These are phyloP conservation scores for Passer montanus DNA, from an alignment of 2,113 vertebrate genomes.

Conservation along the genomic window DNA sequence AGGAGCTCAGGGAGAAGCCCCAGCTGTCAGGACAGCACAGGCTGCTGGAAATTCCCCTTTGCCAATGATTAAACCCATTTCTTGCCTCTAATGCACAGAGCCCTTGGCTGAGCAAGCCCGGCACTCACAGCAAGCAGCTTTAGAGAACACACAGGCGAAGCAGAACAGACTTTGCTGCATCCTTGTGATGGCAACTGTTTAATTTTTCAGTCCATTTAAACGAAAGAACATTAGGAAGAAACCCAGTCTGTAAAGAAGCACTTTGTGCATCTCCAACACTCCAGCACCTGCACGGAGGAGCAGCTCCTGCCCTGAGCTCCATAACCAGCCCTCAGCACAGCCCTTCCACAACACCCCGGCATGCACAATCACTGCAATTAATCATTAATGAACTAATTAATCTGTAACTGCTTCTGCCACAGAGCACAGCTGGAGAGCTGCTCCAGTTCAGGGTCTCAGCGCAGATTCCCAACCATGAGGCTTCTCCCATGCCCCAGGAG, in stretches of 20 bases:
- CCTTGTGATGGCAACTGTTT: not conserved
- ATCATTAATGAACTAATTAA: not conserved
- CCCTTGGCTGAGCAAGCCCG: accelerated
- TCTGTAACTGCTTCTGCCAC: not conserved
- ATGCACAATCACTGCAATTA: not conserved
- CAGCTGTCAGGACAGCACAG: not conserved
- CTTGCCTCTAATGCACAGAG: not conserved
- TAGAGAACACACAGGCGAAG: not conserved
- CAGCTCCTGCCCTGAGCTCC: not conserved
- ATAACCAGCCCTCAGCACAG: not conserved
- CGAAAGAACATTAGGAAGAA: not conserved
- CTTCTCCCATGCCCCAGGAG: accelerated
- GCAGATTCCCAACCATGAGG: not conserved
- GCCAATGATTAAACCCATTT: not conserved
- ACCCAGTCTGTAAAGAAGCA: not conserved
- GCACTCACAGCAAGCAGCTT: not conserved
- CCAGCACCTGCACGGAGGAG: not conserved
- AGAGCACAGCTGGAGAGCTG: not conserved
- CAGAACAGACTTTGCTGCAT: not conserved
- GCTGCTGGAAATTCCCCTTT: not conserved
- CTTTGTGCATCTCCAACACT: not conserved
- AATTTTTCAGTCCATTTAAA: constrained; percentile 39
- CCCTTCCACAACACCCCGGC: not conserved
- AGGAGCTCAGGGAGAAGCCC: not conserved
- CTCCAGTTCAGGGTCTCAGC: not conserved